These are phyloP conservation scores for Hesperia comma DNA, from an alignment of 2,888 invertebrate genomes.

Conservation along the genomic window DNA sequence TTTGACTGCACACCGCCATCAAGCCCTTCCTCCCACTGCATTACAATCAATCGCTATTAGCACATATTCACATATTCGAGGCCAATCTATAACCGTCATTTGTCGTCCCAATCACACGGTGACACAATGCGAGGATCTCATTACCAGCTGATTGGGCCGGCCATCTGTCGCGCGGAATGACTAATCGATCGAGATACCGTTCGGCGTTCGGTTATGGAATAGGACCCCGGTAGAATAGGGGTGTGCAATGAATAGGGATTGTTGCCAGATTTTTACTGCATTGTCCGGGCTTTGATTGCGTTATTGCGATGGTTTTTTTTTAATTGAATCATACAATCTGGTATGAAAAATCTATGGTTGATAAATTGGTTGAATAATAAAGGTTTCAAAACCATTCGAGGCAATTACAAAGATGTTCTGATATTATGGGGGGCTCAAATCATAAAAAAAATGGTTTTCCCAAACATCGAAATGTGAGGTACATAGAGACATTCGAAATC, in stretches of 20 bases:
- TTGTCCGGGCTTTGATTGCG: not conserved
- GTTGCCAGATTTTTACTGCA: not conserved
- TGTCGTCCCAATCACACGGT: slow-evolving; percentile 52
- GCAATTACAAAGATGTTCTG: no score
- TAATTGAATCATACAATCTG: not conserved
- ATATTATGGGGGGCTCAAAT: no score
- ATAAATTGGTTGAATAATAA: no score
- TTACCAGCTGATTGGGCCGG: slow-evolving; percentile 60
- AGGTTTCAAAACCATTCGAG: not conserved
- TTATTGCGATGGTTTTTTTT: not conserved
- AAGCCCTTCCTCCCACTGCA: not conserved
- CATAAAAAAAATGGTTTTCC: no score
- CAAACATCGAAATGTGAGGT: no score
- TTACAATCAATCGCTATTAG: slow-evolving; percentile 25
- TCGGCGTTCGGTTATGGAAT: slow-evolving; percentile 40
- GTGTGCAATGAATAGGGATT: not conserved
- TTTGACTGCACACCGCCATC: no score
- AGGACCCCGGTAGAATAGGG: slow-evolving; percentile 36
- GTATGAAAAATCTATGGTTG: no score
- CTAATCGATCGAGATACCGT: slow-evolving; percentile 52
- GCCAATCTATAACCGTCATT: slow-evolving; percentile 49
- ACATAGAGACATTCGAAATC: no score
- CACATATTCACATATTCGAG: slow-evolving; percentile 37
- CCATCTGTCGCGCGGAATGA: slow-evolving; percentile 67
- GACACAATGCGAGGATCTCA: slow-evolving; percentile 56